Evolutionary conservation across 2,113 vertebrate species (phyloP).

Genomic region (Ursus arctos): DNA sequence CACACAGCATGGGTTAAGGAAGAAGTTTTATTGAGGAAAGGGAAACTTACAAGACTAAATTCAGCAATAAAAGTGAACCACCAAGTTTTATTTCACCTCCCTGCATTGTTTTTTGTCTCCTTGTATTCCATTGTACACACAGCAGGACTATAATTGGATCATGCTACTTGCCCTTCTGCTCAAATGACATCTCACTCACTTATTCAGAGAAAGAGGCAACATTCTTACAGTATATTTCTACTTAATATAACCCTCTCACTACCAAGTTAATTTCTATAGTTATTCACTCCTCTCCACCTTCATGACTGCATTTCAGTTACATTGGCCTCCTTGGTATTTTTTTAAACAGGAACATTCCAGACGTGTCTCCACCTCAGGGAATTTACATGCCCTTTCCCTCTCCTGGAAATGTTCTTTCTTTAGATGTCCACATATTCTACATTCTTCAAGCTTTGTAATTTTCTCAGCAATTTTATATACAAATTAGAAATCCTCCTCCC

Average conservation of each 20-base stretch:
- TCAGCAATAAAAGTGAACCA: not conserved
- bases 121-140: not conserved
- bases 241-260: not conserved
- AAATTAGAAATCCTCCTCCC: not conserved
- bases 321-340: not conserved
- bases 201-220: not conserved
- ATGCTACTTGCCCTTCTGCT: not conserved
- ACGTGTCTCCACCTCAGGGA: not conserved
- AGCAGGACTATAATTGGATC: not conserved
- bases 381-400: not conserved
- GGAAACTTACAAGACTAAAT: not conserved
- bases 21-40: not conserved
- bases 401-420: not conserved
- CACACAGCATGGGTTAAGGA: not conserved
- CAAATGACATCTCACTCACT: not conserved
- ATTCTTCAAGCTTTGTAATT: not conserved
- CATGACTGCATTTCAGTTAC: not conserved
- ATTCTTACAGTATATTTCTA: not conserved
- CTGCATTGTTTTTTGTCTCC: not conserved
- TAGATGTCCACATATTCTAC: fast-evolving
- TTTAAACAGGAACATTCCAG: not conserved
- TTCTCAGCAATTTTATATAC: not conserved
- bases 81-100: not conserved
- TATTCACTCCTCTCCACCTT: not conserved
- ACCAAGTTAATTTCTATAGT: not conserved